These are phyloP conservation scores for Drosophila paramelanica DNA, from an alignment of 2,888 invertebrate species.

Conservation along the genomic window DNA sequence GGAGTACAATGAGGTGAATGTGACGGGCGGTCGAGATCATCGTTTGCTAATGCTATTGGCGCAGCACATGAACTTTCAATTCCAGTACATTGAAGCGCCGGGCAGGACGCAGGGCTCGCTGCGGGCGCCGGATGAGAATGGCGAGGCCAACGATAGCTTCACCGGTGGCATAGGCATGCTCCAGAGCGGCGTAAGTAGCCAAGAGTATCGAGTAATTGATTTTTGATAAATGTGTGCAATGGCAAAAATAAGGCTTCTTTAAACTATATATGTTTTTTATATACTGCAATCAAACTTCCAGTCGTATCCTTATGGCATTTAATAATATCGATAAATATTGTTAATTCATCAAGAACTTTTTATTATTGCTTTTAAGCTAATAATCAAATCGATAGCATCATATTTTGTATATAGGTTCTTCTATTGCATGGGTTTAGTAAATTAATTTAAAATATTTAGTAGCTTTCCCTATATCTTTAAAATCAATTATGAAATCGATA, in stretches of 20 bases:
- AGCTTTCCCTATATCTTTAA: not conserved
- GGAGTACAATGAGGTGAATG: constrained; percentile 81
- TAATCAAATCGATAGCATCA: too few relatives aligned
- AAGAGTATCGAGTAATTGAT: not conserved
- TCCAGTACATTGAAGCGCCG: constrained; percentile 90
- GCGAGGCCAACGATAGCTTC: constrained; percentile 88
- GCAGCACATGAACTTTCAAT: constrained; percentile 90
- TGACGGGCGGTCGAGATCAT: constrained; percentile 90
- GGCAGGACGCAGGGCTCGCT: constrained; percentile 90
- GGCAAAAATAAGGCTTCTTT: too few relatives aligned
- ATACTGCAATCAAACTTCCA: too few relatives aligned
- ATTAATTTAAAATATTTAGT: too few relatives aligned
- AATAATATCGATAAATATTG: too few relatives aligned
- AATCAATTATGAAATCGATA: not conserved
- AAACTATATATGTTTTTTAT: too few relatives aligned
- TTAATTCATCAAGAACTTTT: too few relatives aligned
- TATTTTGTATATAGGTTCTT: too few relatives aligned
- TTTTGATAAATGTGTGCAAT: too few relatives aligned
- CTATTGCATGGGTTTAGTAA: too few relatives aligned
- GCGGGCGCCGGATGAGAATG: constrained; percentile 81
- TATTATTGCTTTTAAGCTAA: too few relatives aligned
- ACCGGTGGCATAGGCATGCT: constrained; percentile 90
- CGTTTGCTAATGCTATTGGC: constrained; percentile 88
- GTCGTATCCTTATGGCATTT: too few relatives aligned
- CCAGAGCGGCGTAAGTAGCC: constrained; percentile 87